These are phyloP conservation scores for Mayetiola destructor DNA, from an alignment of 2,888 invertebrate genomes.

Conservation along the genomic window DNA sequence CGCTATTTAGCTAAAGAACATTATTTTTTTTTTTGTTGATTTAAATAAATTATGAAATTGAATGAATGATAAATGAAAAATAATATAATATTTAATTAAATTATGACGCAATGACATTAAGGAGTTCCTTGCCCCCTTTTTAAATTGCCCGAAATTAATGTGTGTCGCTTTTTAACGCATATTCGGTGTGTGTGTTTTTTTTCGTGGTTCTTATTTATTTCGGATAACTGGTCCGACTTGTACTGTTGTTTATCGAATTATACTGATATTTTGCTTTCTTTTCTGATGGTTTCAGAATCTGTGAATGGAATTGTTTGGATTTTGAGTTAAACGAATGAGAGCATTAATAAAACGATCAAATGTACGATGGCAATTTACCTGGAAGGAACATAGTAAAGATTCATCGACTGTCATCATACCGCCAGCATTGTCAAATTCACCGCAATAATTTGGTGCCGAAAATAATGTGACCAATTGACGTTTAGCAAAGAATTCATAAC, in stretches of 20 bases:
- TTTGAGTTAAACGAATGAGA: background rate
- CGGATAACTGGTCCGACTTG: conserved; percentile 7
- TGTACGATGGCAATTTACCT: conserved; percentile 44
- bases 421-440: conserved; percentile 98
- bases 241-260: conserved; percentile 25
- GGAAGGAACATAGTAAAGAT: conserved; percentile 98
- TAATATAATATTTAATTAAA: too few relatives aligned
- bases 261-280: conserved; percentile 99
- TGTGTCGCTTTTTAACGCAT: too few relatives aligned
- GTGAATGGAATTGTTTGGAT: conserved; percentile 22
- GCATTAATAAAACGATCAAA: background rate
- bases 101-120: too few relatives aligned
- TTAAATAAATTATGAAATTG: too few relatives aligned
- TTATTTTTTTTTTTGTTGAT: too few relatives aligned
- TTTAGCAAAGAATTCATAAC: conserved; percentile 98
- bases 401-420: conserved; percentile 99
- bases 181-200: too few relatives aligned
- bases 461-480: conserved; percentile 94
- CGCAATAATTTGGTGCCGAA: conserved; percentile 96
- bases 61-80: too few relatives aligned
- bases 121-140: too few relatives aligned
- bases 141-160: too few relatives aligned
- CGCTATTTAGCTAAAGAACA: too few relatives aligned
- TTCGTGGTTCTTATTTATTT: too few relatives aligned
- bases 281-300: conserved; percentile 98